phyloP scores from a whole-genome alignment of 2,888 invertebrate species.

The Caenorhabditis uteleia region DNA sequence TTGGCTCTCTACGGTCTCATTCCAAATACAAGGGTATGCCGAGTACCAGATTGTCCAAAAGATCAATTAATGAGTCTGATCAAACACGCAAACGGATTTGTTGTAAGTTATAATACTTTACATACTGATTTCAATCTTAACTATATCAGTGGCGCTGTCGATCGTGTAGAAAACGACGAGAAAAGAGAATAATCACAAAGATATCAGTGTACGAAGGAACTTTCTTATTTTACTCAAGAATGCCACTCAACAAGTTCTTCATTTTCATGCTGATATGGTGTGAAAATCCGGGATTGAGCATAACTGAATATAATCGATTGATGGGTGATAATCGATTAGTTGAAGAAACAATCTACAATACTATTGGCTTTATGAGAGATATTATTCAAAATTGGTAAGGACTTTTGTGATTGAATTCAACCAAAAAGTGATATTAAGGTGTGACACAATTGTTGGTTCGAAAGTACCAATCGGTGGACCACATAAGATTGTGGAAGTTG shows the following conservation, averaged over 20 bases:
- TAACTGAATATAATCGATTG: slow-evolving; percentile 44
- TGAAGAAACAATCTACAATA: slow-evolving; percentile 53
- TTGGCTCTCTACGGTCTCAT: slow-evolving; percentile 49
- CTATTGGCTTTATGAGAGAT: slow-evolving; percentile 52
- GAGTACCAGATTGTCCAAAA: slow-evolving; percentile 44
- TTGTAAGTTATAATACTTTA: slow-evolving; percentile 29
- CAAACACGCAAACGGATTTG: slow-evolving; percentile 53
- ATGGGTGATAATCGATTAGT: slow-evolving; percentile 50
- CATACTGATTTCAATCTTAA: neutral
- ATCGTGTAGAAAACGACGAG: slow-evolving; percentile 47
- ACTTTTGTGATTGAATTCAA: neutral
- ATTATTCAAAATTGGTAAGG: slow-evolving; percentile 48
- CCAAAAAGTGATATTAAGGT: slow-evolving; percentile 1
- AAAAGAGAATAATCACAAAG: slow-evolving; percentile 49
- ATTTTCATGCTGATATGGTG: slow-evolving; percentile 54
- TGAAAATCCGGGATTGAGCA: slow-evolving; percentile 46
- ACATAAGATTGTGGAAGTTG: slow-evolving; percentile 37
- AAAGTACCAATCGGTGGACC: slow-evolving; percentile 41
- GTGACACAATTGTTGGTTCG: slow-evolving; percentile 28
- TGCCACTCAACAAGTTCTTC: slow-evolving; percentile 54
- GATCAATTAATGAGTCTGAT: slow-evolving; percentile 53
- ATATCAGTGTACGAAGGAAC: slow-evolving; percentile 53
- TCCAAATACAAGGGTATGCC: slow-evolving; percentile 47
- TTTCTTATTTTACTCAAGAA: slow-evolving; percentile 49
- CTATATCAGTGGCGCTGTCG: slow-evolving; percentile 51